Conservation (phyloP, 2,888 invertebrate species). For the Ganaspis brasiliensis region DNA sequence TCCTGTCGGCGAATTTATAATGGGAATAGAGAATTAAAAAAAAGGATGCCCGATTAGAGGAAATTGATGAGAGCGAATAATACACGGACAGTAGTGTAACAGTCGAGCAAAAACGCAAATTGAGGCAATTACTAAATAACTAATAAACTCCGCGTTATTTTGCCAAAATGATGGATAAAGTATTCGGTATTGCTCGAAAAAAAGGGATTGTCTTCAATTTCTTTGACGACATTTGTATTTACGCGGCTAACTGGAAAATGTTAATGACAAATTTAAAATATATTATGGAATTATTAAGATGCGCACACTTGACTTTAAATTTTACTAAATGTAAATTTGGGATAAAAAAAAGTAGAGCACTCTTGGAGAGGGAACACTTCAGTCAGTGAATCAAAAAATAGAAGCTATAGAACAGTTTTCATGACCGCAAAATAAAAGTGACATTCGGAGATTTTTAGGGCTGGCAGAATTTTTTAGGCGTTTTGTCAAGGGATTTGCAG, state of each 20-base stretch:
- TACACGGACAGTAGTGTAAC: background rate
- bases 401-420: slow-evolving; percentile 54
- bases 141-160: slow-evolving; percentile 22
- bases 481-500: slow-evolving; percentile 47
- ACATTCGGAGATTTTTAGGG: slow-evolving; percentile 33
- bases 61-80: background rate
- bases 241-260: slow-evolving; percentile 59
- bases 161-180: background rate
- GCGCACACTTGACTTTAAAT: slow-evolving; percentile 67
- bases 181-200: background rate
- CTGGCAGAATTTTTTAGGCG: slow-evolving; percentile 38
- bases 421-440: slow-evolving; percentile 1
- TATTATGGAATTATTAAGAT: slow-evolving; percentile 58
- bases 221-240: background rate
- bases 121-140: slow-evolving; percentile 33
- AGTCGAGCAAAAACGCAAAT: background rate
- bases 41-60: background rate
- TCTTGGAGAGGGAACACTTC: slow-evolving; percentile 43
- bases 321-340: slow-evolving; percentile 68
- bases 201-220: background rate
- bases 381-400: slow-evolving; percentile 58
- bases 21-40: background rate
- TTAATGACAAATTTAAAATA: slow-evolving; percentile 52
- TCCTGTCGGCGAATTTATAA: background rate
- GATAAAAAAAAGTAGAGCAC: too few species aligned